Percentiles rank a stretch among this genome's conserved stretches.
These are phyloP conservation scores for Rhinogobius similis DNA, from an alignment of 2,113 vertebrate genomes.

Conservation along the genomic window DNA sequence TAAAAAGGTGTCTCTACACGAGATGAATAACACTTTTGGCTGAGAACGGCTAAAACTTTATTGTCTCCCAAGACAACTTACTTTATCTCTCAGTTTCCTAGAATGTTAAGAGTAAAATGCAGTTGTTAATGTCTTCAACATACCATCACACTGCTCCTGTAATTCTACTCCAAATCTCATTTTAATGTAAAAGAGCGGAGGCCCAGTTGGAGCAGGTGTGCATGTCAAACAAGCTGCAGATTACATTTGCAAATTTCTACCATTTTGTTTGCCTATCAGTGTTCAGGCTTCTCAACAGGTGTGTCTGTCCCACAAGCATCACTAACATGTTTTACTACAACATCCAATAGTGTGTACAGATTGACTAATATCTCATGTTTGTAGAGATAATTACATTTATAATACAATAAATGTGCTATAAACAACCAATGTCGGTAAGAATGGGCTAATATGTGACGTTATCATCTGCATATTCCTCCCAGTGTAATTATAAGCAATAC, in stretches of 20 bases:
- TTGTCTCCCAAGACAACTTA: no score
- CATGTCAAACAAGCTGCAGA: constrained; percentile 23
- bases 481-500: neutral
- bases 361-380: neutral
- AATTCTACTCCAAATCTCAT: neutral
- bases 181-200: constrained; percentile 18
- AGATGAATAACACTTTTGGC: no score
- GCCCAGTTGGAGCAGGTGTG: constrained; percentile 41
- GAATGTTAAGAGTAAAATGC: no score
- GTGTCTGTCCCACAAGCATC: no score
- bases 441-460: no score
- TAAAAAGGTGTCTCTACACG: no score
- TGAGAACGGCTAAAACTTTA: no score
- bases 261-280: constrained; percentile 21
- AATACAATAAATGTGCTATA: constrained; percentile 1
- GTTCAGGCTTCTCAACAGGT: neutral
- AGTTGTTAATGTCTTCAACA: no score
- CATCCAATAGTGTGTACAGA: no score
- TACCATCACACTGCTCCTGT: neutral
- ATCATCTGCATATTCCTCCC: neutral
- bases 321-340: constrained; percentile 15
- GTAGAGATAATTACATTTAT: neutral
- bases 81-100: no score
- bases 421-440: neutral
- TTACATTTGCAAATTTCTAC: neutral